Evolutionary conservation across 2,113 vertebrate genomes (phyloP).

Genomic region (Tachysurus vachellii): DNA sequence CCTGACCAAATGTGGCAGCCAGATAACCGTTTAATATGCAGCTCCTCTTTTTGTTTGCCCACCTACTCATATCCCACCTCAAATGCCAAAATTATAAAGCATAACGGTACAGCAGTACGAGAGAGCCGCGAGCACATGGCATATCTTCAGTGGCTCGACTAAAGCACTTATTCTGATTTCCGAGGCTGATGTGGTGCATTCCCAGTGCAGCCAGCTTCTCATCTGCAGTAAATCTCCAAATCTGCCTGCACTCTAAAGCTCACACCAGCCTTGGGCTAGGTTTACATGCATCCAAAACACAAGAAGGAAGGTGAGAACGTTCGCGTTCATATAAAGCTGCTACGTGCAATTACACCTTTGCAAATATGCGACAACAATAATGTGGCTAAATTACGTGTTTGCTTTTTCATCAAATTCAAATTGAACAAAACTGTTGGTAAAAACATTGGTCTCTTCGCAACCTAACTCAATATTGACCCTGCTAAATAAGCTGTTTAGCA

Average conservation of each 20-base stretch:
- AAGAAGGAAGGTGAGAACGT: neutral
- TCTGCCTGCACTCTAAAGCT: constrained; percentile 3
- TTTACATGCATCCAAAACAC: neutral
- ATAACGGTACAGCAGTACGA: neutral
- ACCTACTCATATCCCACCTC: constrained; percentile 29
- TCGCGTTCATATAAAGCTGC: neutral
- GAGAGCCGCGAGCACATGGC: constrained; percentile 20
- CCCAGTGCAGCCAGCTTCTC: constrained; percentile 34
- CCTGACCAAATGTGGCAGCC: constrained; percentile 48
- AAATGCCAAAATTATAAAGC: constrained; percentile 44
- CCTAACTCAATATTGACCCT: neutral
- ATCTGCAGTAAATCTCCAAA: constrained; percentile 29
- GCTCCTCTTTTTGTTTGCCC: constrained; percentile 40
- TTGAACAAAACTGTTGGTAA: neutral
- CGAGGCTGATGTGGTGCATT: constrained; percentile 30
- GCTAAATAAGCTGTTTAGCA: constrained; percentile 2
- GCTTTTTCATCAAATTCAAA: neutral
- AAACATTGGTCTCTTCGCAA: neutral
- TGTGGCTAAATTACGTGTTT: neutral
- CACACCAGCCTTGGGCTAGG: constrained; percentile 18
- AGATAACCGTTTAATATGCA: constrained; percentile 52
- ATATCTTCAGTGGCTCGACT: constrained; percentile 40
- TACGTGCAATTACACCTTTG: neutral
- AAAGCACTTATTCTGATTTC: constrained; percentile 40
- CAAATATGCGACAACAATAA: neutral